Conservation (phyloP, 2,888 invertebrate genomes). For the Nephrotoma guestfalica region DNA sequence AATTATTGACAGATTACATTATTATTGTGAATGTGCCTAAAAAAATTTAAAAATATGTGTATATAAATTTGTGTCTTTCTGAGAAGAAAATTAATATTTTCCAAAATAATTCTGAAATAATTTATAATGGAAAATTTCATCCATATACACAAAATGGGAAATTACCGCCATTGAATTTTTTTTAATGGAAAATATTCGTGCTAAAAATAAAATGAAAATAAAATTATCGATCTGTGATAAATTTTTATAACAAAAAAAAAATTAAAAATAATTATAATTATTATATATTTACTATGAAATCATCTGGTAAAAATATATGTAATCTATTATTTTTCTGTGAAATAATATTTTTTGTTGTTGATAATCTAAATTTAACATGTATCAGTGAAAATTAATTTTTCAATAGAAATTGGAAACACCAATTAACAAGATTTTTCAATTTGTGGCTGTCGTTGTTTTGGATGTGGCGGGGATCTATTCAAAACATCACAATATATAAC, state of each 20-base stretch:
- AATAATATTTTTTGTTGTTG: background rate
- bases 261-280: background rate
- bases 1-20: slow-evolving; percentile 2
- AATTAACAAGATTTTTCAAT: background rate
- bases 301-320: background rate
- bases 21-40: background rate
- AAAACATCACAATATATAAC: background rate
- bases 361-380: background rate
- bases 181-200: background rate
- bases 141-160: background rate
- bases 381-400: background rate
- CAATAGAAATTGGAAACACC: background rate
- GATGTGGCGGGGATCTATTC: background rate
- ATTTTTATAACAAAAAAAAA: background rate
- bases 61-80: background rate
- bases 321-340: background rate
- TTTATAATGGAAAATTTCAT: background rate
- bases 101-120: background rate
- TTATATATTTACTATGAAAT: background rate
- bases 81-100: background rate
- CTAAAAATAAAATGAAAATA: background rate
- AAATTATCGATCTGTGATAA: background rate
- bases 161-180: background rate
- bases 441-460: background rate
- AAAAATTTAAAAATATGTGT: background rate